phyloP scores from a whole-genome alignment of 2,113 vertebrate genomes.

The Ailuropoda melanoleuca region DNA sequence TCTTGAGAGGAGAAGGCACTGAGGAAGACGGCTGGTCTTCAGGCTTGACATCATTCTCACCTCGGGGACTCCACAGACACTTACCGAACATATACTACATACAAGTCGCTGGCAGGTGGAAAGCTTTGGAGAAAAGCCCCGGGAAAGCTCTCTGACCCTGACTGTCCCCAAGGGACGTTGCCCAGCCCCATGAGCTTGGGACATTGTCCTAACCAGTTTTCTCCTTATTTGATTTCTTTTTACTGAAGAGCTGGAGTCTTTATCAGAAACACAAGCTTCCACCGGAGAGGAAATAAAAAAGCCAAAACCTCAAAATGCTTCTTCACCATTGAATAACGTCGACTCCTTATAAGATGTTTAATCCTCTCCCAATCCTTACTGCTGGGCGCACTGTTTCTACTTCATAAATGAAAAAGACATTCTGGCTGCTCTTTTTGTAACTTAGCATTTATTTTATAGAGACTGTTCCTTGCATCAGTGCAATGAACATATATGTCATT shows the following conservation, averaged over 20 bases:
- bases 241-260: neutral
- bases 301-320: neutral
- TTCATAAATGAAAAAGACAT: neutral
- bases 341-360: neutral
- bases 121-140: neutral
- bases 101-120: neutral
- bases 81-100: neutral
- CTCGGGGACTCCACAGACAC: neutral
- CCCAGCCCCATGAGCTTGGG: neutral
- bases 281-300: neutral
- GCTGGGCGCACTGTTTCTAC: neutral
- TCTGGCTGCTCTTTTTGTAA: neutral
- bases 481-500: neutral
- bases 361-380: neutral
- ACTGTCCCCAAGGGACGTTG: neutral
- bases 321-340: neutral
- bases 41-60: rapidly evolving
- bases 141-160: neutral
- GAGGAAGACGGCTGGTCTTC: neutral
- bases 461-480: neutral
- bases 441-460: slow-evolving; percentile 8
- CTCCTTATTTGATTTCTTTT: neutral
- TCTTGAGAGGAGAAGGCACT: neutral
- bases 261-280: neutral
- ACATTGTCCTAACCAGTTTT: neutral